phyloP scores from a whole-genome alignment of 2,888 invertebrate genomes.

The Temnothorax ravouxi region DNA sequence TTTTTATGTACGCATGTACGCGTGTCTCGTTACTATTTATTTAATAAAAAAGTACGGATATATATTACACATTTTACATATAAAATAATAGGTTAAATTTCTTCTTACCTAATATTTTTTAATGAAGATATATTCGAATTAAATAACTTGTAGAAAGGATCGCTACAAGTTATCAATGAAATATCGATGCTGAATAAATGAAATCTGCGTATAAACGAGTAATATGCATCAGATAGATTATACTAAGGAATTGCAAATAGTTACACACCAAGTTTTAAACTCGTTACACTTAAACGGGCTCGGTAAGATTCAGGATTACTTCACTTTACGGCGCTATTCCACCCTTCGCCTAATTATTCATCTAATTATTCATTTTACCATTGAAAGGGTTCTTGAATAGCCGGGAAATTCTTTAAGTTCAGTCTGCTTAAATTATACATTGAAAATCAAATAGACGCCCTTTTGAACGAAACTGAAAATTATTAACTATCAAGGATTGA shows the following conservation, averaged over 20 bases:
- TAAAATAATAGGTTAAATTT: slow-evolving; percentile 3
- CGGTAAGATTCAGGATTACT: slow-evolving; percentile 40
- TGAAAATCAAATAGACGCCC: slow-evolving; percentile 14
- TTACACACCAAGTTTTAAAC: slow-evolving; percentile 51
- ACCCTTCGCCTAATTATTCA: slow-evolving; percentile 42
- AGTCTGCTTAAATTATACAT: slow-evolving; percentile 29
- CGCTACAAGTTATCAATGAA: not conserved
- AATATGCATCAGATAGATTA: slow-evolving; percentile 38
- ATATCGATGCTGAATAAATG: slow-evolving; percentile 27
- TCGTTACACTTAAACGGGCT: slow-evolving; percentile 46
- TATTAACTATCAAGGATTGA: not conserved
- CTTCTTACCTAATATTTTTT: not conserved
- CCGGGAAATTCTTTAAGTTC: slow-evolving; percentile 29
- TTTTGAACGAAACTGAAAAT: slow-evolving; percentile 5
- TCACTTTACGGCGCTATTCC: slow-evolving; percentile 34
- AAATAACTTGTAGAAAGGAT: slow-evolving; percentile 3
- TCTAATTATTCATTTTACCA: slow-evolving; percentile 49
- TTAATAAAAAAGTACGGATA: not conserved
- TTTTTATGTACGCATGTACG: not conserved
- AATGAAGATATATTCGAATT: not conserved
- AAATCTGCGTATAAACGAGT: slow-evolving; percentile 41
- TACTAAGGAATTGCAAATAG: slow-evolving; percentile 41
- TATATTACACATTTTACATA: not conserved
- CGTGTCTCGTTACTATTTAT: not conserved
- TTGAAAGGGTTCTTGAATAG: slow-evolving; percentile 39